phyloP scores from a whole-genome alignment of 2,797 vertebrate species.

The Pterois miles region DNA sequence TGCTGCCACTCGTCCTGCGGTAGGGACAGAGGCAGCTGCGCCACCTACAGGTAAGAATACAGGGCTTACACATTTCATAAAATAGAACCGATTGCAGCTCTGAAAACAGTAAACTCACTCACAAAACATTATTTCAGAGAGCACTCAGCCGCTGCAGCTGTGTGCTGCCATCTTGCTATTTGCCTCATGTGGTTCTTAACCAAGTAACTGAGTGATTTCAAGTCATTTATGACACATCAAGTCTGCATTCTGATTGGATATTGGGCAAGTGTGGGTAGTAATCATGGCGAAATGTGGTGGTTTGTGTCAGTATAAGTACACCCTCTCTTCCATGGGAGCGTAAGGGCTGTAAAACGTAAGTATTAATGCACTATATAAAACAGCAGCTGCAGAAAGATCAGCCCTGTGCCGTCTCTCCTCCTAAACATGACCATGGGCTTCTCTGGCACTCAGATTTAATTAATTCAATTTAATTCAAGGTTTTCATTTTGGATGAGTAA shows the following conservation, averaged over 20 bases:
- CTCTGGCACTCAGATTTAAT: too few relatives aligned
- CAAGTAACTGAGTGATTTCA: neutral
- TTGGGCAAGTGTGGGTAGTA: neutral
- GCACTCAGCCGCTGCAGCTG: too few relatives aligned
- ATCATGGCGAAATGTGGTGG: neutral
- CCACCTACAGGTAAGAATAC: conserved; percentile 82
- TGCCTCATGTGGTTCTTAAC: too few relatives aligned
- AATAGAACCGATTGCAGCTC: too few relatives aligned
- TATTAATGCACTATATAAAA: conserved; percentile 6
- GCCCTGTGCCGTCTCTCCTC: neutral
- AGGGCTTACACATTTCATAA: neutral
- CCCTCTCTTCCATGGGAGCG: neutral
- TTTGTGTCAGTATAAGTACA: conserved; percentile 4
- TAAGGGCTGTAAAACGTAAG: conserved; percentile 6
- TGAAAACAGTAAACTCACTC: too few relatives aligned
- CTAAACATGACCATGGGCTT: too few relatives aligned
- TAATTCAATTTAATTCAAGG: neutral
- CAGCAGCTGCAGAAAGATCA: neutral
- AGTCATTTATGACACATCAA: neutral
- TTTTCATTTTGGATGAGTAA: neutral
- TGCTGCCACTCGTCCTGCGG: conserved; percentile 93
- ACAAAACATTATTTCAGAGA: too few relatives aligned
- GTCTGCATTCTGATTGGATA: neutral
- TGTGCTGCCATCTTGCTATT: too few relatives aligned
- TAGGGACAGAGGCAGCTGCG: conserved; percentile 92